A percentile compares a stretch with the other conserved stretches of the same genome.
These are phyloP conservation scores for Zapornia atra DNA, from an alignment of 2,113 vertebrate genomes.

Conservation along the genomic window DNA sequence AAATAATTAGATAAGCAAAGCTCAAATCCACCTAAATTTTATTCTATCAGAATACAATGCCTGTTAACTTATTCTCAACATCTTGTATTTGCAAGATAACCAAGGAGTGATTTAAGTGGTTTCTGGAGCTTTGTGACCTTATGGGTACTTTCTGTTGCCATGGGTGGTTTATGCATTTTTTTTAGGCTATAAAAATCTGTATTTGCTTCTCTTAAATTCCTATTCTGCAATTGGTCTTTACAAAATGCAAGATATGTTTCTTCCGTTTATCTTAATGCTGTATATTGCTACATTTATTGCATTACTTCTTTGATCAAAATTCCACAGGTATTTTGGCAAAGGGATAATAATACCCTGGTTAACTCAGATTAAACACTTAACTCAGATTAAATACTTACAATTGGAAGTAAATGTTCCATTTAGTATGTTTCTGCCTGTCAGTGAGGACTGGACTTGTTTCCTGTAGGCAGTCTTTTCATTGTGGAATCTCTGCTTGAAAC, in stretches of 20 bases:
- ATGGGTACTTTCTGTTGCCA: not conserved
- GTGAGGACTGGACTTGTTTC: not conserved
- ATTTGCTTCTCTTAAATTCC: not conserved
- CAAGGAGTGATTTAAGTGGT: not conserved
- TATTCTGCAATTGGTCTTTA: not conserved
- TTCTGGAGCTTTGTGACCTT: not conserved
- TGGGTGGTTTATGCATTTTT: not conserved
- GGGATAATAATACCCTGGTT: not conserved
- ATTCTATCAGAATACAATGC: not conserved
- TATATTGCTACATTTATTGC: not conserved
- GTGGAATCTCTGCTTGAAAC: not conserved
- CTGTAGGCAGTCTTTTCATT: not conserved
- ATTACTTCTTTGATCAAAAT: not conserved
- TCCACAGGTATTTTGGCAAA: not conserved
- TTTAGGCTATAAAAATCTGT: not conserved
- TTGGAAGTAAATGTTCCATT: not conserved
- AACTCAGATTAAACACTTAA: not conserved
- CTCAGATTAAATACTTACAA: not conserved
- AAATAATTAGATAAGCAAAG: not conserved
- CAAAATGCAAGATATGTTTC: not conserved
- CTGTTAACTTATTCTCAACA: not conserved
- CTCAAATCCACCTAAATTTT: not conserved
- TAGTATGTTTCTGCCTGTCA: not conserved
- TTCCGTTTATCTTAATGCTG: not conserved
- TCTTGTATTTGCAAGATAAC: not conserved